A percentile compares a stretch with the other conserved stretches of the same genome.
These are phyloP conservation scores for Petrocephalus schoutedeni DNA, from an alignment of 2,797 vertebrate species.

Conservation along the genomic window DNA sequence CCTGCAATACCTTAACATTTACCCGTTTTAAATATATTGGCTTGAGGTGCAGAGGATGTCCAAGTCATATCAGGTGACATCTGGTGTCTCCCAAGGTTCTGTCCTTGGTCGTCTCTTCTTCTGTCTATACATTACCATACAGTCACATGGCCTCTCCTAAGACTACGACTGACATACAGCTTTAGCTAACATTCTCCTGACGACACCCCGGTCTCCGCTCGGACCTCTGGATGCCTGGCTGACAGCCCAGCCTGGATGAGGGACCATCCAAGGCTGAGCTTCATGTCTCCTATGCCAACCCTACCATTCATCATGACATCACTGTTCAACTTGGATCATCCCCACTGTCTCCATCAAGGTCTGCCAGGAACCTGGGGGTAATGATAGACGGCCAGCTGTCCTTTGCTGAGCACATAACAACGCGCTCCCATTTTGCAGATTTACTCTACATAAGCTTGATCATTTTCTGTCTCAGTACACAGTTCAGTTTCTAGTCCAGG, in stretches of 20 bases:
- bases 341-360: conserved; percentile 5
- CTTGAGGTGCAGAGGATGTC: not conserved
- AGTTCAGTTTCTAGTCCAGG: not conserved
- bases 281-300: not conserved
- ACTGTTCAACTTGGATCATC: not conserved
- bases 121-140: not conserved
- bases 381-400: conserved; percentile 1
- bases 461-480: not conserved
- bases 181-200: not conserved
- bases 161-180: not conserved
- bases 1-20: not conserved
- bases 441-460: not conserved
- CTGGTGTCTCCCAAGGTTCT: not conserved
- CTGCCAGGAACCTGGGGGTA: not conserved
- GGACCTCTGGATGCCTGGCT: not conserved
- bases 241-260: not conserved
- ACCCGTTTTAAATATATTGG: not conserved
- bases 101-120: not conserved
- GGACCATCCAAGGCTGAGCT: not conserved
- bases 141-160: not conserved
- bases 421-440: not conserved
- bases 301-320: not conserved
- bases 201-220: not conserved
- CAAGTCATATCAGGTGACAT: not conserved
- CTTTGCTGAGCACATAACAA: not conserved